Base-by-base conservation (phyloP, 2,888 invertebrate genomes). In the Acheta domesticus region DNA sequence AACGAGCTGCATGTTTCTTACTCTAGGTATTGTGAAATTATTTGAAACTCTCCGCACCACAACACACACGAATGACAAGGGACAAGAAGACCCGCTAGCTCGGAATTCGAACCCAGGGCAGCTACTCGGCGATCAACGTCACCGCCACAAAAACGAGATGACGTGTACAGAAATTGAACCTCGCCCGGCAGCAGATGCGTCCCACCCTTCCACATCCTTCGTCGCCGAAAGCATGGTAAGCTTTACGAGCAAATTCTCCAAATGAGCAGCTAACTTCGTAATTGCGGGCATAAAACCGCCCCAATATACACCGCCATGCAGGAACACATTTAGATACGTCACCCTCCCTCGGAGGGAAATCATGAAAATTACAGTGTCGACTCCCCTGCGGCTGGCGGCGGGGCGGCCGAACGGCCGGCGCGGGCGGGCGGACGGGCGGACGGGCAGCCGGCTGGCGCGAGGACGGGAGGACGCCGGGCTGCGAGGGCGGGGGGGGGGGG, bases 301-400 rank as follows among this genome's bases (percentile, higher is more conserved):
- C 62, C 14, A 62, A 62, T 62, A 62, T 62, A 62, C 62, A 62
- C 62, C 62, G 62, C n/a, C n/a, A 62, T 62, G n/a, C 62, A 62
- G n/a, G 62, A n/a, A 62, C n/a, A 62, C 62, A 62, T 62, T 62
- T 62, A 62, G 62, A 62, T 62, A 62, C 62, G 62, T 62, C 62
- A 62, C 14, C 62, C 62, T 62, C 62, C 62, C 62, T 62, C 62
- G 62, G 62, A n/a, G 62, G 62, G 62, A 62, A 62, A 62, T 62
- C 62, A 62, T 62, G 16, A 16, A 62, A 62, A 62, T 62, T 62
- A 62, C 62, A 62, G n/a, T n/a, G 62, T 36, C 36, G n/a, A n/a
- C 62, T 62, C 62, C 62, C 62, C 62, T n/a, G 62, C 14, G n/a
- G 62, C 62, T 62, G 5, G 62, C n/a, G 62, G 14, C 3, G 62